A percentile compares a stretch with the other conserved stretches of the same genome.
These are phyloP conservation scores for Digitonthophagus gazella DNA, from an alignment of 2,888 invertebrate species.

Conservation along the genomic window DNA sequence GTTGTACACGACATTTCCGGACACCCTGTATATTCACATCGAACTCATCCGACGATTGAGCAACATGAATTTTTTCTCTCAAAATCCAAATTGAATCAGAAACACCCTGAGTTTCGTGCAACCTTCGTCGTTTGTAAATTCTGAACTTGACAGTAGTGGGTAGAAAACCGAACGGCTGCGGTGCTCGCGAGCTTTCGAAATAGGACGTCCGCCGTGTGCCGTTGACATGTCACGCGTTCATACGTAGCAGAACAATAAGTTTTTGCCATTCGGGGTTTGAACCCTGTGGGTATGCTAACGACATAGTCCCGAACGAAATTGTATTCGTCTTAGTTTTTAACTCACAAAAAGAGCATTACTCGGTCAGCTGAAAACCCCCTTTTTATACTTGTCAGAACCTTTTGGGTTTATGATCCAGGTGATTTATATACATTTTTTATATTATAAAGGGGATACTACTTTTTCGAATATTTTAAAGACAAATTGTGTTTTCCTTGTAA, in stretches of 20 bases:
- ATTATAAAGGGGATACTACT: too few relatives aligned
- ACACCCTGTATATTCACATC: too few relatives aligned
- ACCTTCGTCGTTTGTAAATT: not conserved
- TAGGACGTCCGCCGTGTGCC: not conserved
- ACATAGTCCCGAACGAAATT: not conserved
- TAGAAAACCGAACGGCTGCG: not conserved
- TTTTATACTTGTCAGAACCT: not conserved
- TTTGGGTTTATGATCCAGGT: not conserved
- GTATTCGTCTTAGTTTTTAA: not conserved
- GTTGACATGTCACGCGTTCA: not conserved
- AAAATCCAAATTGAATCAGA: not conserved
- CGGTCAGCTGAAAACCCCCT: not conserved
- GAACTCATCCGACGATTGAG: not conserved
- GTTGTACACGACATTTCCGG: too few relatives aligned
- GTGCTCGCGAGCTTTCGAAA: not conserved
- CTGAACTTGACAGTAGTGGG: not conserved
- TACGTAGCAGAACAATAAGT: not conserved
- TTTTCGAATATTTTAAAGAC: too few relatives aligned
- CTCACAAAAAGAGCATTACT: not conserved
- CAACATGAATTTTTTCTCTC: not conserved
- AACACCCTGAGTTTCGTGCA: not conserved
- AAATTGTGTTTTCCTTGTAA: not conserved
- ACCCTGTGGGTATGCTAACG: not conserved
- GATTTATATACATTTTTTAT: too few relatives aligned
- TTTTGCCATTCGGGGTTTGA: not conserved